These are phyloP conservation scores for Manis crassicaudata DNA, from an alignment of 2,797 vertebrate species.

Conservation along the genomic window DNA sequence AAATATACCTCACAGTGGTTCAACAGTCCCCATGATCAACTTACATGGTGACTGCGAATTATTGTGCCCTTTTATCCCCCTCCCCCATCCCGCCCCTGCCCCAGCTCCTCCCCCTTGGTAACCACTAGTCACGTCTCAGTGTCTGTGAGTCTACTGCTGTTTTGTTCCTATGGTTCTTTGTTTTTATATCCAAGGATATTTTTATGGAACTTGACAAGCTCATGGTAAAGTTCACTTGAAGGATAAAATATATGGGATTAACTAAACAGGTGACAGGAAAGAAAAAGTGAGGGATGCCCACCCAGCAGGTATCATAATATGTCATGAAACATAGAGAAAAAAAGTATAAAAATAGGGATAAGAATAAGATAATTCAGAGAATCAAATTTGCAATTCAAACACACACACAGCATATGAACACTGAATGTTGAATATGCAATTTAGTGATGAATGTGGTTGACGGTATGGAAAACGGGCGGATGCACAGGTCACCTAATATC, in stretches of 20 bases:
- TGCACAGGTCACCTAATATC: accelerated
- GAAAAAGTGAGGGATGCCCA: not conserved
- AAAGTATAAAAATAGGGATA: not conserved
- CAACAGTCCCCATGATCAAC: too few species aligned
- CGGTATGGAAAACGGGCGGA: not conserved
- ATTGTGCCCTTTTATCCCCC: too few species aligned
- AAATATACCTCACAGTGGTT: too few species aligned
- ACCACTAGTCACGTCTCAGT: too few species aligned
- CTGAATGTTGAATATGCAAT: not conserved
- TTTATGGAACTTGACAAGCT: constrained; percentile 25
- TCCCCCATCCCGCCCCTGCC: too few species aligned
- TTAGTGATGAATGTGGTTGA: too few species aligned
- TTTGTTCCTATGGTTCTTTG: too few species aligned
- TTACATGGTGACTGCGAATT: too few species aligned
- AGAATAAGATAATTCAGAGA: not conserved
- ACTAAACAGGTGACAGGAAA: not conserved
- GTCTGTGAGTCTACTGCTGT: too few species aligned
- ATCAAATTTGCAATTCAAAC: not conserved
- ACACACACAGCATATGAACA: too few species aligned
- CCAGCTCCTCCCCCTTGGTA: too few species aligned
- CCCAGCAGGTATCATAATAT: not conserved
- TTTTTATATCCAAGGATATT: not conserved
- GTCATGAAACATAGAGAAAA: not conserved
- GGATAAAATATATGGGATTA: not conserved
- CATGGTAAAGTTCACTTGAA: not conserved